phyloP scores from a whole-genome alignment of 1,140 invertebrate species.

The Steinernema khuongi region DNA sequence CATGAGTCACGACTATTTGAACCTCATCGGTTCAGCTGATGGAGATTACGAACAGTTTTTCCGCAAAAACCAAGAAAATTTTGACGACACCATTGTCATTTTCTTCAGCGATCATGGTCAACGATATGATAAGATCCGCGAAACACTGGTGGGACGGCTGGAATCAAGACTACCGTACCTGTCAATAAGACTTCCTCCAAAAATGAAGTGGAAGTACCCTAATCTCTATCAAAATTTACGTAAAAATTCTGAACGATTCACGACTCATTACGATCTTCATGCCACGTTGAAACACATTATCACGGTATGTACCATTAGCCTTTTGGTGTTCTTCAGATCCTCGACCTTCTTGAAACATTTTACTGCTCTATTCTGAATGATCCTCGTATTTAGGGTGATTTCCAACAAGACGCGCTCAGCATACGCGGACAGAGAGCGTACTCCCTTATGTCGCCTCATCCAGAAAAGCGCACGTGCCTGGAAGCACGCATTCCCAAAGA shows the following conservation, averaged over 20 bases:
- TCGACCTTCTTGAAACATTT: not conserved
- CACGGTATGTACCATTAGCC: slow-evolving; percentile 24
- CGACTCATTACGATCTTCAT: slow-evolving; percentile 48
- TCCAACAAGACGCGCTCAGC: slow-evolving; percentile 43
- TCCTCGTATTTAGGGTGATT: slow-evolving; percentile 27
- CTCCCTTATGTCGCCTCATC: slow-evolving; percentile 56
- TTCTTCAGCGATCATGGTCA: slow-evolving; percentile 86
- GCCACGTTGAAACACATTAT: slow-evolving; percentile 49
- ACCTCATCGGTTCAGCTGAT: slow-evolving; percentile 39
- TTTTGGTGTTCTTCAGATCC: not conserved
- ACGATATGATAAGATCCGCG: slow-evolving; percentile 72
- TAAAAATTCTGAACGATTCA: slow-evolving; percentile 64
- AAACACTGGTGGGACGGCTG: slow-evolving; percentile 73
- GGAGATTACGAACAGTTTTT: slow-evolving; percentile 38
- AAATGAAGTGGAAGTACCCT: slow-evolving; percentile 68
- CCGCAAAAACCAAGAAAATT: slow-evolving; percentile 25
- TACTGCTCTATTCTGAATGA: not conserved
- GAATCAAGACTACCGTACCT: slow-evolving; percentile 82
- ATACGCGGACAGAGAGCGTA: slow-evolving; percentile 16
- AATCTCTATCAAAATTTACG: slow-evolving; percentile 67
- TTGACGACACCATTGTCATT: slow-evolving; percentile 67
- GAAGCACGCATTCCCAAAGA: slow-evolving; percentile 59
- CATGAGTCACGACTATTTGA: slow-evolving; percentile 48
- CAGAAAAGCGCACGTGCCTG: slow-evolving; percentile 57
- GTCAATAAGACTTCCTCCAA: slow-evolving; percentile 71